These are phyloP conservation scores for Nannoperca australis DNA, from an alignment of 2,797 vertebrate species.

Conservation along the genomic window DNA sequence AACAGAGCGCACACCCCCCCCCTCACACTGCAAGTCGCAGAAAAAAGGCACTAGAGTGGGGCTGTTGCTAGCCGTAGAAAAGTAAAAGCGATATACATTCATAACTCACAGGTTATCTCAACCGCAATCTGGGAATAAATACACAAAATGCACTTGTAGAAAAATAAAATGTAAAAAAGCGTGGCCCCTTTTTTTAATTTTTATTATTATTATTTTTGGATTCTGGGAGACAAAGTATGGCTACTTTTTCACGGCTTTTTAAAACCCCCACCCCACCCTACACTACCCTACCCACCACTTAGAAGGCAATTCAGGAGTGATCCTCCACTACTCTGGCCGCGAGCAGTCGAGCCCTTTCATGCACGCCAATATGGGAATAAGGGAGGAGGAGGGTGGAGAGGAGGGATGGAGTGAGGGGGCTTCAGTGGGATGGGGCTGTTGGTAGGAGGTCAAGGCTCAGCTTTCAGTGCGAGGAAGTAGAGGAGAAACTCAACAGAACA, in stretches of 20 bases:
- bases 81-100: conserved; percentile 85
- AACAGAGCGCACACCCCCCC: conserved; percentile 63
- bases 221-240: conserved; percentile 82
- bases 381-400: conserved; percentile 4
- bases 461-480: conserved; percentile 75
- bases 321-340: conserved; percentile 68
- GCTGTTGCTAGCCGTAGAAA: conserved; percentile 84
- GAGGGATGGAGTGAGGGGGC: conserved; percentile 46
- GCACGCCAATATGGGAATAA: conserved; percentile 63
- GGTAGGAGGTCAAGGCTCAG: conserved; percentile 76
- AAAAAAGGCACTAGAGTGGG: conserved; percentile 88
- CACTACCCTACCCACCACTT: conserved; percentile 55
- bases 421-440: conserved; percentile 45
- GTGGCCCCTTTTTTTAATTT: conserved; percentile 71
- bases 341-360: conserved; percentile 80
- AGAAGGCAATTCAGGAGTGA: conserved; percentile 80
- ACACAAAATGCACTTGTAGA: conserved; percentile 86
- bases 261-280: conserved; percentile 24
- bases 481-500: conserved; percentile 63
- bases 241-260: conserved; percentile 79
- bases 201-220: conserved; percentile 68
- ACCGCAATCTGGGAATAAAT: conserved; percentile 81
- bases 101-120: conserved; percentile 79
- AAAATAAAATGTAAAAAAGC: conserved; percentile 87
- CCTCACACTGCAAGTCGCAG: conserved; percentile 73